Evolutionary conservation across 2,797 vertebrate species (phyloP), one percentile per base, ranked within the genome.

Genomic region (Distichodus sexfasciatus): DNA sequence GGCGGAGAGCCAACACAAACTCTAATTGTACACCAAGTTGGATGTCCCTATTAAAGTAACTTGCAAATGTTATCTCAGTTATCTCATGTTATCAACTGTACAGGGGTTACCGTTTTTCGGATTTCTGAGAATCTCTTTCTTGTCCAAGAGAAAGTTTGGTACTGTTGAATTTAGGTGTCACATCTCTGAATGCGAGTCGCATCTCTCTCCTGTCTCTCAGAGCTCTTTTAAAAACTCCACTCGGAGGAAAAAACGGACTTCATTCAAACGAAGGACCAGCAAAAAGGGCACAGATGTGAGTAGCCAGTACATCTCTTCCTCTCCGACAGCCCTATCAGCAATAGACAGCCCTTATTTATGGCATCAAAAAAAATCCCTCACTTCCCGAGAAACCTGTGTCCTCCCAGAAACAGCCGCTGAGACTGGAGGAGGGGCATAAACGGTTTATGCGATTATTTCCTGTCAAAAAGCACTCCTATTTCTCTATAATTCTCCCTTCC

Each of bases 241-340:
- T 72, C 89, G 95, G 70, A 92, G 96, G 80, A 99, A 99, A 94
- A 99, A 98, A 84, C 92, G 96, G 83, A 96, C 97, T 0, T 99
- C 96, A 66, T 98, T 99, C 89, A 99, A 99, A 90, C 90, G 97
- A 76, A 95, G 96, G 90, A 92, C 92, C 71, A 99, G 96, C 87
- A 98, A 97, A 88, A 97, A 94, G 90, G 94, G 97, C 76, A 87
- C 93, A 2, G 96, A 98, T 81, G 97, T 98, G 89, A 92, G 92
- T 91, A 73, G 67, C 60, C 55, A 40, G 57, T 59, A 53, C 41
- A 28, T 59, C 46, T 71, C 69, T 55, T 33, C 14, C 15, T 11
- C 72, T 15, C 35, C 26, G 53, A 72, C 26, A 31, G 36, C 26
- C 15, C 46, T 71, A 46, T 51, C 29, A 7, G 24, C 19, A 12